Percentiles rank a stretch among this genome's conserved stretches.
Conservation (phyloP, 2,797 vertebrate genomes). For the Masticophis lateralis region DNA sequence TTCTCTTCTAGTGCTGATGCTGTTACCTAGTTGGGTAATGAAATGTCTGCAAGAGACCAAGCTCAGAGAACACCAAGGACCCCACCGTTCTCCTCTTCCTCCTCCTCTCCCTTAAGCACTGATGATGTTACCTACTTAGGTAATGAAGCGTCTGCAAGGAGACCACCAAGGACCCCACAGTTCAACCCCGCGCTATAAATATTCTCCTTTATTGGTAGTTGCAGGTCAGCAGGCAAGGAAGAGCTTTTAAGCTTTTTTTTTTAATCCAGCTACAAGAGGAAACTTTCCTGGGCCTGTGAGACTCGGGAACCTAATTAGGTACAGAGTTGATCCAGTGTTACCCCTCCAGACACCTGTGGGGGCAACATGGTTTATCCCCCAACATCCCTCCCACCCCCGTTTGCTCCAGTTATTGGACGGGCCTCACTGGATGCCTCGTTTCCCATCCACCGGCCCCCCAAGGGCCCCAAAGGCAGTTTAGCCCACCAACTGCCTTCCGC, state of each 20-base stretch:
- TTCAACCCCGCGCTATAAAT: not conserved
- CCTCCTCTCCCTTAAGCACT: too few relatives aligned
- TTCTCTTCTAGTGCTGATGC: too few relatives aligned
- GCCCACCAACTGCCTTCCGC: not conserved
- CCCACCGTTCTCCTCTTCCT: too few relatives aligned
- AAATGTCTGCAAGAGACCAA: too few relatives aligned
- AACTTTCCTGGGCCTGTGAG: not conserved
- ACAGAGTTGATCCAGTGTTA: not conserved
- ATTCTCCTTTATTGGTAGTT: not conserved
- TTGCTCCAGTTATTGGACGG: not conserved
- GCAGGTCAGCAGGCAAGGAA: not conserved
- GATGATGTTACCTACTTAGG: too few relatives aligned
- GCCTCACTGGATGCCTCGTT: not conserved
- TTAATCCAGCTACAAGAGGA: not conserved
- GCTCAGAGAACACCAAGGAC: too few relatives aligned
- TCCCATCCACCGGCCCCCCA: accelerated
- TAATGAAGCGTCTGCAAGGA: too few relatives aligned
- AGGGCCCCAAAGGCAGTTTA: not conserved
- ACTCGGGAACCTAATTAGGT: not conserved
- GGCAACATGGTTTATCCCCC: not conserved
- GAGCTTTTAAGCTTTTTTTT: too few relatives aligned
- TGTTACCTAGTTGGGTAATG: too few relatives aligned
- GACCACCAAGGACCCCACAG: too few relatives aligned
- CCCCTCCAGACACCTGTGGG: accelerated
- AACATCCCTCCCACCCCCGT: not conserved